Base-by-base conservation (phyloP, 2,113 vertebrate species). In the Nothobranchius kuhntae region DNA sequence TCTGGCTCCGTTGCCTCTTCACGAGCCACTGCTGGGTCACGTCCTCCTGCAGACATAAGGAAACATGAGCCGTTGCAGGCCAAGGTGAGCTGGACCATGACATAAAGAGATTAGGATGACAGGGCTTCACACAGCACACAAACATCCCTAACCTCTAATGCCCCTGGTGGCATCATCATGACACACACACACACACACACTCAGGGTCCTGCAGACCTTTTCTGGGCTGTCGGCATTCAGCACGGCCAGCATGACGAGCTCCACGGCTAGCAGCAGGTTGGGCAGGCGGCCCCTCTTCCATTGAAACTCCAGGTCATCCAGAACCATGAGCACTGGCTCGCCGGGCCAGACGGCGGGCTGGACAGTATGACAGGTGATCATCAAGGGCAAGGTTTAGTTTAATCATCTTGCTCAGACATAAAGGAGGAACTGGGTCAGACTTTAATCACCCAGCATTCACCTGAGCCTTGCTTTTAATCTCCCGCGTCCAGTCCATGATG, bases 291-390 rank as follows among this genome's bases (percentile, higher is more conserved):
- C 91, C 68, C 83, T 89, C 78, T 89, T 91, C 93, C 93, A 94
- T 87, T 92, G 92, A 68, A 91, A 74, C 89, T 93, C 92, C 90
- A 94, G 77, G 69, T 93, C 92, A 9, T 92, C 93, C 63, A 94
- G 64, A 86, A 92, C 86, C 91, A 93, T 88, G 73, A 93, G 73
- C 71, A 93, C 91, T 0, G 86, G 81, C 81, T 94, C 93, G 0
- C 92, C 92, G 0, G 91, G 92, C 91, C 92, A 93, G 13, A 93
- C 68, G 9, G 84, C 64, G 60, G 86, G 75, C 91, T 92, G 53
- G 10, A 21, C 26, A 7, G 26, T 8, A 2, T 21, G 11, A 55
- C 46, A 52, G 60, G 57, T 30, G 63, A 65, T 12, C 1, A 35
- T 52, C 67, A 72, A 68, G 65, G 71, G 35, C 53, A 15, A 42